Evolutionary conservation across 2,113 vertebrate species (phyloP), one percentile per base, ranked within the genome.

Genomic region (Sakesphorus luctuosus): DNA sequence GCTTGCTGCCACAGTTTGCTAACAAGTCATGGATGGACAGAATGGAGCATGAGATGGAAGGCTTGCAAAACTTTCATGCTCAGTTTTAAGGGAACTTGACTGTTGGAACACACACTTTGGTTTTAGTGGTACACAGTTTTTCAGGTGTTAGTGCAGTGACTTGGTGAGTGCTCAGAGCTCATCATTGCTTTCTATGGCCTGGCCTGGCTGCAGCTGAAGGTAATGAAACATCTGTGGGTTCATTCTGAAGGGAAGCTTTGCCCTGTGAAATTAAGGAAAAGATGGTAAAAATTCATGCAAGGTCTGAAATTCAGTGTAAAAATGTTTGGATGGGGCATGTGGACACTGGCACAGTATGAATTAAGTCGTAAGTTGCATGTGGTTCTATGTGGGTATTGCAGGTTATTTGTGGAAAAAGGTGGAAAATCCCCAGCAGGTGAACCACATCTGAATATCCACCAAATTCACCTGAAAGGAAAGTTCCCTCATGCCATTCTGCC

Each of bases 381-480:
- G 35, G n/a, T 36, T 18, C 0, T 67, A 3, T 55, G 5, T 43
- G 33, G 24, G 7, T 50, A 21, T 35, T 86, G 69, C 38, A 24
- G 72, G 38, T 76, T 79, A 23, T n/a, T 61, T 2, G 4, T 73
- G 49, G 31, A 25, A 49, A n/a, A 65, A 40, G 15, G 38, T 5
- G 10, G 11, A 40, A 52, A 52, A n/a, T 4, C 13, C 21, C 11
- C 35, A 73, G 56, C 16, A 44, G 26, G 13, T 23, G 35, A 85
- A 20, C 15, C 0, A 0, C 1, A 0, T 44, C 25, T 75, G 35
- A 71, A 1, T 36, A n/a, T 67, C 28, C 36, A 38, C 52, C 13
- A 36, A 8, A 29, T 55, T 82, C 56, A 75, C 20, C 38, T 61
- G 62, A 53, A 88, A 79, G 75, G 40, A 68, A 56, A 35, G 59